Base-by-base conservation (phyloP, 2,113 vertebrate genomes). In the Hippopotamus amphibius region DNA sequence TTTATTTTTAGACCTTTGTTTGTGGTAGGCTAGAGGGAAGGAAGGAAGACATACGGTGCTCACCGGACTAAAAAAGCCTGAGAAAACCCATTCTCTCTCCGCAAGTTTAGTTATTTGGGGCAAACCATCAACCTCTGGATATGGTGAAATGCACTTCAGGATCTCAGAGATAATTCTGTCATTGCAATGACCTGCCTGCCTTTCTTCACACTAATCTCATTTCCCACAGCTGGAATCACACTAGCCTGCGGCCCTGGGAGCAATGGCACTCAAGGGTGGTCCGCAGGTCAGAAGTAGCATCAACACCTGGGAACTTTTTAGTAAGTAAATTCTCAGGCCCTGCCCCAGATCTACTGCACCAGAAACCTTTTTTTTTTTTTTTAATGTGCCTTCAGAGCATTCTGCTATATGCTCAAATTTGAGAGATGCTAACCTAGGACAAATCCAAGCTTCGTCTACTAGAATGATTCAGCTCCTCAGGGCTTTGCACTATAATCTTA, bases 1-100 rank as follows among this genome's bases (percentile, higher is more conserved):
- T 66, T 94, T 94, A 82, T 79, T 93, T 89, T 90, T 71, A 66
- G 55, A 92, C 17, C 65, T 91, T 77, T 89, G 43, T 57, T 88
- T 69, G 26, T n/a, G 3, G 69, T 30, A 33, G 16, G 16, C 46
- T 22, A 76, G 2, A 37, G 37, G 37, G 37, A 37, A 37, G 61
- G 13, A 92, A 63, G 55, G 24, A 72, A 92, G 72, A 90, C 57
- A 88, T 53, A 63, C 16, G 55, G 81, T 71, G 3, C 3, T 55
- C 71, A 53, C 0, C 74, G 71, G 82, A 84, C 24, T 55, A 41
- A 90, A 92, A 92, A 41, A 59, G 43, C 66, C 65, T n/a, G 50
- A 28, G 69, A 82, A 90, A 85, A 76, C 30, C 55, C 55, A 93
- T 46, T 37, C 14, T 90, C 6, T 71, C 7, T 82, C 21, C 59